Conservation (phyloP, 2,888 invertebrate genomes). For the Cepaea hortensis region DNA sequence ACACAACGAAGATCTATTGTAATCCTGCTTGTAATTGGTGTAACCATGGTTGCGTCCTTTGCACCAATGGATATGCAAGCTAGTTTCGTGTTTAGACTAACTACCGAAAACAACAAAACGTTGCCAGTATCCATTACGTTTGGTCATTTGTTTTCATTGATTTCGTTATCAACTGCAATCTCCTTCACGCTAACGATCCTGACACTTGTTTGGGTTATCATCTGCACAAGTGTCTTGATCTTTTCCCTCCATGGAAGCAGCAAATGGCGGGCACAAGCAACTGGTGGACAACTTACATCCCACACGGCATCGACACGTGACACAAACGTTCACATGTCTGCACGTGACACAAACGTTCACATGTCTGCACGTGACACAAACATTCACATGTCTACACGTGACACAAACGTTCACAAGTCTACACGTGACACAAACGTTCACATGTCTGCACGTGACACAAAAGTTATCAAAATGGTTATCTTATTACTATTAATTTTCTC, state of each 20-base stretch:
- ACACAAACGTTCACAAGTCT: neutral
- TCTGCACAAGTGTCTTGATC: neutral
- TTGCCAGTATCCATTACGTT: neutral
- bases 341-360: too few relatives aligned
- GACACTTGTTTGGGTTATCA: neutral
- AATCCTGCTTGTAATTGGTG: neutral
- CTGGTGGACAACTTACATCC: neutral
- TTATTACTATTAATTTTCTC: neutral
- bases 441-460: neutral
- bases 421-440: too few relatives aligned
- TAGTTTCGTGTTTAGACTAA: neutral
- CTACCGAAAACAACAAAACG: neutral
- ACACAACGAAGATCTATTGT: neutral
- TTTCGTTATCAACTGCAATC: neutral
- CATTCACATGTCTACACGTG: neutral
- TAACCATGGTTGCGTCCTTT: neutral
- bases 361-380: neutral
- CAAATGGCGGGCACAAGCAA: neutral
- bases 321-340: too few relatives aligned
- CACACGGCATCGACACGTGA: neutral
- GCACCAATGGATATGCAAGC: neutral
- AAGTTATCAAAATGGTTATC: neutral
- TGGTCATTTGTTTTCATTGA: neutral
- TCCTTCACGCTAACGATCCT: neutral
- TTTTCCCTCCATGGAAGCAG: neutral